Base-by-base conservation (phyloP, 2,888 invertebrate species). In the Amiota mariae region DNA sequence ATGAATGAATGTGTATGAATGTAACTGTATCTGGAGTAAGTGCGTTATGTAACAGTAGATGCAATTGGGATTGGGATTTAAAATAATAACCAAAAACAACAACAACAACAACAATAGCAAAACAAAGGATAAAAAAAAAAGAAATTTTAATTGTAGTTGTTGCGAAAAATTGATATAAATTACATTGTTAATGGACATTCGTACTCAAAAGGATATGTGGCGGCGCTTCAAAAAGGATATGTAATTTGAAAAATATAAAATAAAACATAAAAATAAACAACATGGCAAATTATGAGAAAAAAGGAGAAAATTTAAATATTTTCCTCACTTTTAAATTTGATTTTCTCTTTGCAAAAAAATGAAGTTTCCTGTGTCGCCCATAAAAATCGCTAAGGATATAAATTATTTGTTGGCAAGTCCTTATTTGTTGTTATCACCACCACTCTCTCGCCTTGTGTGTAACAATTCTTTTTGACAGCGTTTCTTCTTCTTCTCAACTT, bases 131-230 rank as follows among this genome's bases (percentile, higher is more conserved):
- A 46, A 64, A 46, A 64, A 46, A 47, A 46, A 36, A 36, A 6
- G 36, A 6, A 36, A 36, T 36, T 36, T 36, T 6, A 36, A 36
- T 36, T 36, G 36, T 36, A 36, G 36, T 36, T 36, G 36, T 36
- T 36, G 36, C 36, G 36, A 36, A 63, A 68, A 68, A 68, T 68
- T 68, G 51, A 68, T 68, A 68, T 68, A 68, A 68, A 68, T 68
- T 68, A 54, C 54, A 68, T 68, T 68, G 51, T 68, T 68, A 68
- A 68, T 68, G 67, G 67, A 68, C 67, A 68, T 47, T 48, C 47
- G 67, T 54, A 51, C 66, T 59, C 67, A 68, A 68, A 36, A 54
- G 67, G 67, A 36, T 68, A 68, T 46, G 63, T 54, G 54, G n/a
- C 13, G 54, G n/a, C 13, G 54, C 12, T 54, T 54, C 63, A 63